phyloP scores from a whole-genome alignment of 1,140 invertebrate genomes.

The Aporrectodea caliginosa region DNA sequence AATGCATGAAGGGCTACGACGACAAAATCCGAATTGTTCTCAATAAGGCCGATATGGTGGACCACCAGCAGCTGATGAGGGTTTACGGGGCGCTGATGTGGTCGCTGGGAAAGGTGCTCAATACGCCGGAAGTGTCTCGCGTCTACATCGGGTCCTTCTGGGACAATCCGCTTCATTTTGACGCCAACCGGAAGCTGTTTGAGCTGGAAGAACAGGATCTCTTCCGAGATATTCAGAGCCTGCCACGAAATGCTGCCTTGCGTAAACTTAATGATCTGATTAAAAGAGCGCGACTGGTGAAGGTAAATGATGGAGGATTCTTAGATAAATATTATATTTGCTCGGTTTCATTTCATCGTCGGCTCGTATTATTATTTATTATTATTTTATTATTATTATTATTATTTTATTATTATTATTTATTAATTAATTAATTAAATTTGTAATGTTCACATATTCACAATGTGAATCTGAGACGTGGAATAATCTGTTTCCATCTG shows the following conservation, averaged over 20 bases:
- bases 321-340: neutral
- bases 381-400: too few relatives aligned
- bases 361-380: too few relatives aligned
- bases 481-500: too few relatives aligned
- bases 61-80: constrained; percentile 96
- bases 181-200: constrained; percentile 71
- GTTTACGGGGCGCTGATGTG: too few relatives aligned
- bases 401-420: too few relatives aligned
- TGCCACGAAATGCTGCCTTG: constrained; percentile 89
- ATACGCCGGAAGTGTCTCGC: constrained; percentile 95
- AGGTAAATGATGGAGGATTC: constrained; percentile 60
- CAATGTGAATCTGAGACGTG: too few relatives aligned
- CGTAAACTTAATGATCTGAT: constrained; percentile 96
- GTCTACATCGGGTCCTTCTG: constrained; percentile 99
- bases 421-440: too few relatives aligned
- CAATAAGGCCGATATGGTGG: too few relatives aligned
- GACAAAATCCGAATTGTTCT: too few relatives aligned
- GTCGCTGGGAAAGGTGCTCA: constrained; percentile 75
- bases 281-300: constrained; percentile 89
- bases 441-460: too few relatives aligned
- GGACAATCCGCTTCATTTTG: constrained; percentile 91
- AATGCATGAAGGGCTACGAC: constrained; percentile 83
- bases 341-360: too few relatives aligned
- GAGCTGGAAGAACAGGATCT: constrained; percentile 96
- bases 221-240: constrained; percentile 86